Percentiles rank a stretch among this genome's conserved stretches.
These are phyloP conservation scores for Lemur catta DNA, from an alignment of 2,797 vertebrate genomes.

Conservation along the genomic window DNA sequence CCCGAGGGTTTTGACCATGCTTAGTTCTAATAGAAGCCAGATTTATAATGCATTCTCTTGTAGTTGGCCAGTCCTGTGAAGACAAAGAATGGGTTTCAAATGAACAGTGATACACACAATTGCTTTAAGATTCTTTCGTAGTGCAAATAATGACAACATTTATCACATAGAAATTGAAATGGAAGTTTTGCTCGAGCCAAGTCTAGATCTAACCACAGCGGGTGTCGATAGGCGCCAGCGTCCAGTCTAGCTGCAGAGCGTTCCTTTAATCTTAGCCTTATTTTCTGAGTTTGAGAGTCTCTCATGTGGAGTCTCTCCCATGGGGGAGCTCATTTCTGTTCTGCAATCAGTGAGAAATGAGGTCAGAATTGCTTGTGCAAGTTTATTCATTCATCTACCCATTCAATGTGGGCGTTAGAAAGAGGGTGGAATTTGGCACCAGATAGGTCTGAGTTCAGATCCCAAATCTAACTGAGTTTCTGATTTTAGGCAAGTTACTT, in stretches of 20 bases:
- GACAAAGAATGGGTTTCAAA: slow-evolving; percentile 38
- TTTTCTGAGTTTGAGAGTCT: neutral
- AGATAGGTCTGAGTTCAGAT: neutral
- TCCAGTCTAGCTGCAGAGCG: neutral
- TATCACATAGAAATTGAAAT: slow-evolving; percentile 53
- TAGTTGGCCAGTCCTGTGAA: neutral
- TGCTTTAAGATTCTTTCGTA: slow-evolving; percentile 18
- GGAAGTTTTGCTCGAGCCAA: neutral
- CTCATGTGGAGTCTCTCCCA: neutral
- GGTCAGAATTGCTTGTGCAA: neutral
- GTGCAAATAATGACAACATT: neutral
- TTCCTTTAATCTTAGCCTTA: neutral
- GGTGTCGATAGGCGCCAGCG: accelerated
- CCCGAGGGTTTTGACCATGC: neutral
- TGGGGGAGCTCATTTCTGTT: neutral
- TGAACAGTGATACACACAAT: neutral
- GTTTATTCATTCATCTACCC: neutral
- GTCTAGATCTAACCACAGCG: neutral
- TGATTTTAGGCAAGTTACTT: neutral
- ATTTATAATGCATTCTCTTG: neutral
- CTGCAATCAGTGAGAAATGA: neutral
- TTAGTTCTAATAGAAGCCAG: neutral
- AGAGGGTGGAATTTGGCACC: neutral
- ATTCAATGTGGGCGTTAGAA: neutral
- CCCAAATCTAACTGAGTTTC: neutral